Conservation (phyloP, 2,797 vertebrate species). For the Lateolabrax maculatus region DNA sequence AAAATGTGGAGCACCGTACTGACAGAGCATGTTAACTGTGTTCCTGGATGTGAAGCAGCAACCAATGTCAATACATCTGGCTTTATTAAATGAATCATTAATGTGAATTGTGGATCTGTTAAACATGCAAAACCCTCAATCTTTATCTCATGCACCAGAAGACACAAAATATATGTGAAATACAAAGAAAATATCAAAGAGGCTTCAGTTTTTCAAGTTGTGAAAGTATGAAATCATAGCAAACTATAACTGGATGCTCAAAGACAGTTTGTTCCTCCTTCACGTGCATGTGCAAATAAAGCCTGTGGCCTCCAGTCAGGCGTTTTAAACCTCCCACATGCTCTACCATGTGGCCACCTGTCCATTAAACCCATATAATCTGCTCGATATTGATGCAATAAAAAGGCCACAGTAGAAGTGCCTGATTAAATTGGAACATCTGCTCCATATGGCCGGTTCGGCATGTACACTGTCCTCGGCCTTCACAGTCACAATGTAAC, state of each 20-base stretch:
- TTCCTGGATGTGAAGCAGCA: conserved; percentile 1
- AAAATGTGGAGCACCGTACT: conserved; percentile 8
- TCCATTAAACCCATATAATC: conserved; percentile 66
- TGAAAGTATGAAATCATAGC: neutral
- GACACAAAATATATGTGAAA: neutral
- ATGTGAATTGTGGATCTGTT: neutral
- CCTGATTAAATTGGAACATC: conserved; percentile 65
- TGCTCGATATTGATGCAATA: conserved; percentile 61
- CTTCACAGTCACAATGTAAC: neutral
- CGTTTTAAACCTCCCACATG: conserved; percentile 29
- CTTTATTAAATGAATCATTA: no score
- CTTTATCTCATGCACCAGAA: neutral
- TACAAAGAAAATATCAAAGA: neutral
- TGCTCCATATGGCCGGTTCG: conserved; percentile 46
- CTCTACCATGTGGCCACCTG: conserved; percentile 47
- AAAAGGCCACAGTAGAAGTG: conserved; percentile 53
- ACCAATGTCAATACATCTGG: no score
- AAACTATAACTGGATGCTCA: neutral
- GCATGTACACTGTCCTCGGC: neutral
- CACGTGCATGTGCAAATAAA: neutral
- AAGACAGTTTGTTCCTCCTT: neutral
- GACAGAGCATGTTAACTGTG: conserved; percentile 10
- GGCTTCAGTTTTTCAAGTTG: no score
- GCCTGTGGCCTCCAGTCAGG: neutral
- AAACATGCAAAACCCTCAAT: neutral